Evolutionary conservation across 2,797 vertebrate genomes (phyloP), one percentile per base, ranked within the genome.

Genomic region (Bovichtus diacanthus): DNA sequence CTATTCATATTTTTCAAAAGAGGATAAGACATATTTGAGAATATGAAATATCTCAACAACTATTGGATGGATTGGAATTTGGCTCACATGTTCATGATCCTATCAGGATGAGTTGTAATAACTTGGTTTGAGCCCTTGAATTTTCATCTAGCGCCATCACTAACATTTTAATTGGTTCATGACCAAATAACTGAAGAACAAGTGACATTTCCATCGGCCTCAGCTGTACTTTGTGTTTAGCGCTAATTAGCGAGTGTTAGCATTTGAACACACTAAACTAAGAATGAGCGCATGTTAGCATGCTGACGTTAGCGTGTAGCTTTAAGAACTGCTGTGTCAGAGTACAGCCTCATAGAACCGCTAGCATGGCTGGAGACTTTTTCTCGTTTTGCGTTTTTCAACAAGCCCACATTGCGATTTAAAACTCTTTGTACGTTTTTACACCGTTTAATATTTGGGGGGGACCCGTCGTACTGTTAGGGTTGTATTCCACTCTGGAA

Each of bases 1-100:
- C 27, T n/a, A n/a, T 8, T 60, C 56, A 66, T 54, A 25, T 70
- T 53, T 74, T 51, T 64, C 10, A 41, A n/a, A 54, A 76, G n/a
- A 27, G 25, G 46, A 27, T n/a, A 51, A 44, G 53, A 12, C 41
- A 56, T 25, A 36, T 56, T 25, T 54, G 31, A n/a, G n/a, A n/a
- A n/a, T n/a, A 39, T 13, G n/a, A 69, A n/a, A 47, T 18, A 55
- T 47, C 43, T 58, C 19, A 36, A 36, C 19, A 36, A 36, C n/a
- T 10, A 27, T 8, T 53, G 6, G 50, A 54, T 38, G 16, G 41
- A 36, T 50, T 46, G 9, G 18, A 4, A 41, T 41, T 59, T 16
- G 39, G 25, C 29, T 7, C 10, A 29, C 23, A 12, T 18, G 27
- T 29, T 29, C 7, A 16, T 58, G 7, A 27, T 9, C 3, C 50